Evolutionary conservation across 1,140 invertebrate genomes (phyloP), one percentile per base, ranked within the genome.

Genomic region (Parapsyche elsis): DNA sequence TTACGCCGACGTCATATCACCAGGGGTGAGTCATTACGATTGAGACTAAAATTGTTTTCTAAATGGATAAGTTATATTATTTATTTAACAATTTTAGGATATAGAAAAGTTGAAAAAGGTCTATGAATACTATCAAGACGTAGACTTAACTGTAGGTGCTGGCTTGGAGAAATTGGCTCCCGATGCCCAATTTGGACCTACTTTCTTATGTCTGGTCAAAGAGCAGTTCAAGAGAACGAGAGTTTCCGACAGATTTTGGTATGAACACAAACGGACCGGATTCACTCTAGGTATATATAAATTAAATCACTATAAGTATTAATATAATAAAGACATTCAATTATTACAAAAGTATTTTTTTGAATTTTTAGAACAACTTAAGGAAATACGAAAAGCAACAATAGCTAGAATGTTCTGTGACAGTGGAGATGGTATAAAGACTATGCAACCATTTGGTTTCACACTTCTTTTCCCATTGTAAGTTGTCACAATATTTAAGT

Each of bases 331-430:
- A 4, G 30, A 38, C 7, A 38, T 38, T 38, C 2, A 38, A 38
- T 1, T 4, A 38, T 38, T n/a, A n/a, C n/a, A n/a, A n/a, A 38
- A 38, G 7, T 38, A 38, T 38, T 7, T 1, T 1, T 4, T 1
- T 38, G n/a, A 76, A 49, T 83, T 86, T 88, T 0, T 81, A 94
- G 94, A 93, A 85, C 96, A 97, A 92, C 85, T 97, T 14, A 89
- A 88, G 46, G 94, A 97, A 88, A 93, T 98, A 80, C 90, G 95
- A 21, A 96, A 96, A 85, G 88, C 92, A 0, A 94, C 91, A 78
- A 91, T 98, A 79, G 92, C 95, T 0, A 90, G 94, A 81, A 87
- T 98, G 14, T 88, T 98, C 45, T 98, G 97, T 85, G 94, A 97
- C 85, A 98, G 97, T 86, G 92, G 92, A 14, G 93, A 95, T 84